Conservation (phyloP, 2,888 invertebrate genomes). For the Arrhopalites spinosus region DNA sequence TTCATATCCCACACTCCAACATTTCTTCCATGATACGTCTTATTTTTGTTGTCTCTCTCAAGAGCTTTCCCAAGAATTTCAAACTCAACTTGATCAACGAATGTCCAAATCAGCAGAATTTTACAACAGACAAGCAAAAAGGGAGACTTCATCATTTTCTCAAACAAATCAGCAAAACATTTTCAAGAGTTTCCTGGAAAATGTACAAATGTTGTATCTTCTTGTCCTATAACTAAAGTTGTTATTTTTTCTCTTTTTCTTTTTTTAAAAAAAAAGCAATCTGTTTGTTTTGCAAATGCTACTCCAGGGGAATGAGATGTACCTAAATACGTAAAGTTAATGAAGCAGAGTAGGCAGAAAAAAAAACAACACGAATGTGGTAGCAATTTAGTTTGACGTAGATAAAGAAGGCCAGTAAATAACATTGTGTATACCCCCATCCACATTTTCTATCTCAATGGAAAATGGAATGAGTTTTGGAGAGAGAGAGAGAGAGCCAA, state of each 20-base stretch:
- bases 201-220: neutral
- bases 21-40: neutral
- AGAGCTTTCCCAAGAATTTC: neutral
- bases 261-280: neutral
- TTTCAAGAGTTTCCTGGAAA: no score
- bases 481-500: neutral
- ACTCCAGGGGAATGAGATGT: no score
- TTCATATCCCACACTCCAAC: neutral
- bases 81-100: neutral
- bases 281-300: constrained; percentile 4
- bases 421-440: neutral
- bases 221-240: neutral
- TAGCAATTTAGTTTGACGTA: constrained; percentile 6
- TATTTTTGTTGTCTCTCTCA: neutral
- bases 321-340: neutral
- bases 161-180: no score
- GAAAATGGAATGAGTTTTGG: neutral
- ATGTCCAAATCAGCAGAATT: neutral
- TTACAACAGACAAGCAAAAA: neutral
- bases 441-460: neutral
- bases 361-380: neutral
- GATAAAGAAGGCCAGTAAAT: constrained; percentile 4
- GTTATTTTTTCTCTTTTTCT: neutral
- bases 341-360: constrained; percentile 11
- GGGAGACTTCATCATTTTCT: neutral